Conservation (phyloP, 2,888 invertebrate genomes). For the Drosophila macrothrix region DNA sequence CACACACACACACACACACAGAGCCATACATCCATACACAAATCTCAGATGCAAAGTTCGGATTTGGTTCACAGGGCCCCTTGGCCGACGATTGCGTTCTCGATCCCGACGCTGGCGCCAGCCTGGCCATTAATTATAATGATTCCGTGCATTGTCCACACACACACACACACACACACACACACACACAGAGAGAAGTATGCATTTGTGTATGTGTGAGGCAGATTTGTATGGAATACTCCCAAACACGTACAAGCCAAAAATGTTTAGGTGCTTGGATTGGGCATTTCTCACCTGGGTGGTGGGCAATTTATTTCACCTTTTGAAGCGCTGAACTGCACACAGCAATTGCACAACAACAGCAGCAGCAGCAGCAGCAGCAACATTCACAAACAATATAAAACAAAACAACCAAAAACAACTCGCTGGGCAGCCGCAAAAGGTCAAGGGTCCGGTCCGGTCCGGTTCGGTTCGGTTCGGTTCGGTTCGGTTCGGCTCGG, state of each 20-base stretch:
- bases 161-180: conserved; percentile 28
- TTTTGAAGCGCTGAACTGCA: conserved; percentile 43
- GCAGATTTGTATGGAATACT: conserved; percentile 22
- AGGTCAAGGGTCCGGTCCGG: conserved; percentile 59
- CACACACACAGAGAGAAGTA: not conserved
- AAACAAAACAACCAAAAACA: conserved; percentile 19
- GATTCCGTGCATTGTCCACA: conserved; percentile 62
- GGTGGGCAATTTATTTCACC: conserved; percentile 63
- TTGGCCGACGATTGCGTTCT: conserved; percentile 13
- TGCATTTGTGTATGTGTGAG: not conserved
- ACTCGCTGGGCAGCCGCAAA: conserved; percentile 56
- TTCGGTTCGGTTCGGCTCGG: not conserved
- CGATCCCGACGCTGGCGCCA: conserved; percentile 66
- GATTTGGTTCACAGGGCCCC: conserved; percentile 47
- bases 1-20: not conserved
- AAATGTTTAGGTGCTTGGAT: conserved; percentile 49
- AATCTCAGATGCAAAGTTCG: conserved; percentile 58
- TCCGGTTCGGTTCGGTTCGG: not conserved
- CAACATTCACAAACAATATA: conserved; percentile 9
- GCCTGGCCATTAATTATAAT: conserved; percentile 76
- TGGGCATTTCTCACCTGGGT: conserved; percentile 67
- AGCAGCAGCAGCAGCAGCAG: conserved; percentile 14
- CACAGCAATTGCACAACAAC: conserved; percentile 58
- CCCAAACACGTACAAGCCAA: conserved; percentile 46
- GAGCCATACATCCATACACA: not conserved